Base-by-base conservation (phyloP, 2,888 invertebrate genomes). In the Leptinotarsa tumamoca region DNA sequence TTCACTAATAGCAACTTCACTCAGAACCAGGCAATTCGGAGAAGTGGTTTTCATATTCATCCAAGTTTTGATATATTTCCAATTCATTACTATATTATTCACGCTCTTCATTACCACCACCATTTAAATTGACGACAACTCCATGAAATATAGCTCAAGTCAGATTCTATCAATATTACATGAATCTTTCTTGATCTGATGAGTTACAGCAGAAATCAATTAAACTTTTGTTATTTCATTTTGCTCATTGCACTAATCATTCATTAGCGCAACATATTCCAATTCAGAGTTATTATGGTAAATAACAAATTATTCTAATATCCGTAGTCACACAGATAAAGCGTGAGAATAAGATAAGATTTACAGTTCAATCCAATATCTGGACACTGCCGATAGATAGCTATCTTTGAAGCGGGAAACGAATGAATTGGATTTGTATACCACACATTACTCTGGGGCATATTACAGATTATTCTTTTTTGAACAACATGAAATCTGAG, bases 291-390 rank as follows among this genome's bases (percentile, higher is more conserved):
- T 27, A 63, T 63, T 43, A 63, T 63, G 17, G 63, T 73, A 74
- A 80, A 76, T 80, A 77, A 77, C 75, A 76, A 80, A 80, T 79
- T 77, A 78, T 80, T 78, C 74, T 69, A 73, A 79, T 81, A 78
- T 78, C 79, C 75, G 75, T 71, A 69, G 73, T 68, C 69, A 69
- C 67, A 72, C 49, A 74, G 68, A 72, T 74, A 74, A 77, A 75
- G 77, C 77, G 77, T 77, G 77, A 77, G 77, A 77, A 77, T 67
- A 67, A 67, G 67, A 17, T 43, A 43, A 63, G 63, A 63, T 63
- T 63, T 63, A 63, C 63, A 18, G 10, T 15, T 43, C 10, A 33
- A 18, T 63, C 43, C 7, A 63, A 63, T 63, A 63, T 63, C 33
- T 43, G n/a, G 63, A 63, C 33, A n/a, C 33, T 33, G 33, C n/a